Percentiles rank a stretch among this genome's conserved stretches.
Conservation (phyloP, 2,888 invertebrate species). For the Monochamus alternatus region DNA sequence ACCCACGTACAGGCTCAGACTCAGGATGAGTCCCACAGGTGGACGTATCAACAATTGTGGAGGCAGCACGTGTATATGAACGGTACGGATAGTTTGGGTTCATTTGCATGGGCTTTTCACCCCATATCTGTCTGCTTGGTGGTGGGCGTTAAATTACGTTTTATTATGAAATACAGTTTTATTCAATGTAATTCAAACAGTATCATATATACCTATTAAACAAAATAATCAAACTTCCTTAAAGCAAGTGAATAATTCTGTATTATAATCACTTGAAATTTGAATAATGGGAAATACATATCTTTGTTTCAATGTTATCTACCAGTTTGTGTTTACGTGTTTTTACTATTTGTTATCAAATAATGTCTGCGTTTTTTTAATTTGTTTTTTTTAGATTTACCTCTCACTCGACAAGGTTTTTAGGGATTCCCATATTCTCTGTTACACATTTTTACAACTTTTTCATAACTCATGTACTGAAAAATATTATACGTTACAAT, state of each 20-base stretch:
- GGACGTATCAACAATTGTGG: constrained; percentile 86
- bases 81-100: constrained; percentile 72
- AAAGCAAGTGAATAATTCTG: too few species aligned
- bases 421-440: constrained; percentile 25
- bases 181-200: too few species aligned
- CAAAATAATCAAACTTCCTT: too few species aligned
- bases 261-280: too few species aligned
- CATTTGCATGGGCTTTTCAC: not conserved
- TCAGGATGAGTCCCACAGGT: constrained; percentile 74
- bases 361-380: constrained; percentile 5
- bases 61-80: constrained; percentile 86
- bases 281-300: not conserved
- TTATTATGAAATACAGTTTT: too few species aligned
- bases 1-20: constrained; percentile 75
- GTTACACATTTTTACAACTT: too few species aligned
- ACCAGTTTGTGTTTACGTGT: constrained; percentile 20
- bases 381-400: constrained; percentile 20
- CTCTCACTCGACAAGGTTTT: constrained; percentile 25
- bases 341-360: constrained; percentile 27
- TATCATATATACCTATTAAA: too few species aligned
- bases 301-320: not conserved
- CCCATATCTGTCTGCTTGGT: constrained; percentile 5
- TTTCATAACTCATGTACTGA: too few species aligned
- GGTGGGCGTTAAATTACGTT: constrained; percentile 13
- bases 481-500: too few species aligned